Evolutionary conservation across 2,113 vertebrate genomes (phyloP).

Genomic region (Hyla sarda): DNA sequence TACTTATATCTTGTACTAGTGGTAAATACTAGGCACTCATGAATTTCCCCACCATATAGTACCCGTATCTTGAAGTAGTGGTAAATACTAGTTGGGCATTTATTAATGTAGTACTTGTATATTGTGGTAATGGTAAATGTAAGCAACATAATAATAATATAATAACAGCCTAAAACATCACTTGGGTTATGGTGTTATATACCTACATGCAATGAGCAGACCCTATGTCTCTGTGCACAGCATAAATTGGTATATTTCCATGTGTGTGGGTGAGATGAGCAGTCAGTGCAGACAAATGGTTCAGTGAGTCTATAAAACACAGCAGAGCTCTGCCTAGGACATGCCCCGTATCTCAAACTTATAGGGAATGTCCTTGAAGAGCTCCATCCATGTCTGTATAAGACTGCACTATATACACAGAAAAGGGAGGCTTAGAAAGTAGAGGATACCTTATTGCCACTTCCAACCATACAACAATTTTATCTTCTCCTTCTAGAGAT

Average conservation of each 20-base stretch:
- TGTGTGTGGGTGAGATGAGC: conserved; percentile 6
- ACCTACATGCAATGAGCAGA: background rate
- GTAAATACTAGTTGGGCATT: too few species aligned
- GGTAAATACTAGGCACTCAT: too few species aligned
- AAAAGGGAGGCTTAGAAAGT: background rate
- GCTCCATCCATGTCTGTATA: background rate
- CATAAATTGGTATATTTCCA: background rate
- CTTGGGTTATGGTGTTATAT: background rate
- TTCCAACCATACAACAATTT: background rate
- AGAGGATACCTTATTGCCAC: conserved; percentile 2
- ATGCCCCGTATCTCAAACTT: background rate
- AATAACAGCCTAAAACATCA: background rate
- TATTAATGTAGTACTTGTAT: too few species aligned
- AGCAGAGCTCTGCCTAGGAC: background rate
- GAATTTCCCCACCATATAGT: too few species aligned
- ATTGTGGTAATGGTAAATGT: too few species aligned
- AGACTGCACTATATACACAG: background rate
- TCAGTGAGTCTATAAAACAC: background rate
- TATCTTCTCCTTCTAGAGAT: background rate
- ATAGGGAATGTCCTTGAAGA: background rate
- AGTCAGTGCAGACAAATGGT: conserved; percentile 25
- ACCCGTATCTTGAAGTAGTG: too few species aligned
- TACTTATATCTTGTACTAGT: too few species aligned
- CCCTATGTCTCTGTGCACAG: background rate
- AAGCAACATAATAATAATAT: too few species aligned